These are phyloP conservation scores for Strix uralensis DNA, from an alignment of 2,113 vertebrate species.

Conservation along the genomic window DNA sequence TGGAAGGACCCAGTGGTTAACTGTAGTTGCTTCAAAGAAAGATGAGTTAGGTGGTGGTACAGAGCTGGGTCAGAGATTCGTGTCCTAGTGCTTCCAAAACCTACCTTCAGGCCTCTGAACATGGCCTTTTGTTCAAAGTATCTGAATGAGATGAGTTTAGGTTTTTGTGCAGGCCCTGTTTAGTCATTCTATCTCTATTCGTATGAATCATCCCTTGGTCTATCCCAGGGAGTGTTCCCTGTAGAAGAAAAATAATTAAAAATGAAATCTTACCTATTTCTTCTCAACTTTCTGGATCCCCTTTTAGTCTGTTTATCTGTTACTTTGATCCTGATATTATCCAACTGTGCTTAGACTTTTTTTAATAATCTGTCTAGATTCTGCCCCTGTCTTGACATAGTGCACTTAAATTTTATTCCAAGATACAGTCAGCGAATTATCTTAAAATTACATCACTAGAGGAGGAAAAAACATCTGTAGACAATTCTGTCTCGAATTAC, in stretches of 20 bases:
- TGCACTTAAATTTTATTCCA: not conserved
- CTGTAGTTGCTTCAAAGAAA: not conserved
- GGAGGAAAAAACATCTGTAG: not conserved
- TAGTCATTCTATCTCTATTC: not conserved
- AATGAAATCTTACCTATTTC: not conserved
- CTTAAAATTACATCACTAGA: not conserved
- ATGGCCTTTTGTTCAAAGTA: not conserved
- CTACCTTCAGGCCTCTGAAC: not conserved
- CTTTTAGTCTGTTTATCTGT: not conserved
- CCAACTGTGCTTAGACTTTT: not conserved
- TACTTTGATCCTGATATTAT: not conserved
- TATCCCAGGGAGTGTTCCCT: not conserved
- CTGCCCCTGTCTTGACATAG: not conserved
- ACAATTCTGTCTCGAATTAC: not conserved
- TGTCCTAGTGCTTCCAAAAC: not conserved
- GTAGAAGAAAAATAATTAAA: not conserved
- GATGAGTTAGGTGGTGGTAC: not conserved
- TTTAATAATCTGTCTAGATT: not conserved
- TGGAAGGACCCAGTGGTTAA: not conserved
- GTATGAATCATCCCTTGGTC: too few relatives aligned
- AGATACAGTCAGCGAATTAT: not conserved
- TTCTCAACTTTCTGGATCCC: not conserved
- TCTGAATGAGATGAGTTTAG: not conserved
- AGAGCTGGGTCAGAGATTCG: not conserved
- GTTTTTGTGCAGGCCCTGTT: not conserved